Base-by-base conservation (phyloP, 2,113 vertebrate species). In the Scartelaos histophorus region DNA sequence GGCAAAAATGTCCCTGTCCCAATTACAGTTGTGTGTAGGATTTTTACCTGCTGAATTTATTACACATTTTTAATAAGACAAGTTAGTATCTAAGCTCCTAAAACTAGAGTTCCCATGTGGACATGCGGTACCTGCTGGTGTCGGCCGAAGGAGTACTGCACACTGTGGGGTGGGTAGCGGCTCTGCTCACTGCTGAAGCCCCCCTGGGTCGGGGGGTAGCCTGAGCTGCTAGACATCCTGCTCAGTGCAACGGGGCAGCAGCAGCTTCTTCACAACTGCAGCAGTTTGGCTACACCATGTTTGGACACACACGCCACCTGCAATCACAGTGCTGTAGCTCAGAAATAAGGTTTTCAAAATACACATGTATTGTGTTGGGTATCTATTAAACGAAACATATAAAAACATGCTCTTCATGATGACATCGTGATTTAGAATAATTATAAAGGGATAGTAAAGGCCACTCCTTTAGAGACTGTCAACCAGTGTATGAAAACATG, bases 171-270 rank as follows among this genome's bases (percentile, higher is more conserved):
- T 35, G 96, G 95, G 65, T 97, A 99, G 15, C 97, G 96, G 87
- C 92, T 94, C 92, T 97, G 97, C 82, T 99, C 97, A 69, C 94
- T 93, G 94, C 96, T 97, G 94, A 98, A 99, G 81, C 95, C 94
- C 93, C 97, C 97, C 95, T 99, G 97, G 90, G 94, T 95, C 80
- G 95, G 92, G 93, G 97, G 95, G 89, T 97, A 99, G 92, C 97
- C 96, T 71, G 97, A 98, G 95, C 95, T 90, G 58, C 91, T 98
- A 90, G 98, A 99, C 98, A 99, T 99, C 82, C 76, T 93, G 83
- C 79, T 85, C 76, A 78, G 94, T 89, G 82, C 78, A 79, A 74
- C 68, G 67, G 65, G 74, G 93, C 93, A 92, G 90, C 90, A 93
- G 86, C 90, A 93, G 86, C 87, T 89, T 85, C 89, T 89, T 90